phyloP scores from a whole-genome alignment of 2,113 vertebrate genomes.

The Apistogramma diplotaenia region DNA sequence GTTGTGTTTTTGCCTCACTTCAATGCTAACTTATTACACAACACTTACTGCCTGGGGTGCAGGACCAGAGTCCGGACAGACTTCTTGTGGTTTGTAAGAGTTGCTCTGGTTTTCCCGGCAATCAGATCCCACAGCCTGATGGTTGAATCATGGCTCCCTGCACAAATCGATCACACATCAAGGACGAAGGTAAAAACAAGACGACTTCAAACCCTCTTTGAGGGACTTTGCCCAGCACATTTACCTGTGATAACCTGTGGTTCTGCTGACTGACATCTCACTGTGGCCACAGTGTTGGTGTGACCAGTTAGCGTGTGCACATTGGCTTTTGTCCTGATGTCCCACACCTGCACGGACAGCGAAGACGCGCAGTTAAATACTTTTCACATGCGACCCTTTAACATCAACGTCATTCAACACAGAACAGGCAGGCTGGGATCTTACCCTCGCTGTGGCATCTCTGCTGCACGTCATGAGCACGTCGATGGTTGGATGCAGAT shows the following conservation, averaged over 20 bases:
- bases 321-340: constrained; percentile 94
- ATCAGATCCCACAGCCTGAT: constrained; percentile 97
- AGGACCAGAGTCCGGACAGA: constrained; percentile 91
- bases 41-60: constrained; percentile 91
- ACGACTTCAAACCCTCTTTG: background rate
- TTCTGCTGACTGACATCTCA: constrained; percentile 92
- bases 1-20: accelerated
- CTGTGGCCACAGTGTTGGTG: constrained; percentile 96
- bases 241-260: constrained; percentile 96
- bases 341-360: constrained; percentile 85
- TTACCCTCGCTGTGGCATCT: constrained; percentile 93
- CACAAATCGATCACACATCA: background rate
- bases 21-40: background rate
- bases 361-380: background rate
- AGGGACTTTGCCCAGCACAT: background rate
- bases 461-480: constrained; percentile 95
- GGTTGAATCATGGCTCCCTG: constrained; percentile 97
- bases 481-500: constrained; percentile 95
- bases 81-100: constrained; percentile 98
- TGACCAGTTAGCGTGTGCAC: constrained; percentile 94
- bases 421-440: background rate
- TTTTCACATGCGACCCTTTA: too few species aligned
- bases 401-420: background rate
- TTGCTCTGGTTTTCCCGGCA: constrained; percentile 96
- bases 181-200: background rate